Base-by-base conservation (phyloP, 1,140 invertebrate species). In the Drosophila repletoides region DNA sequence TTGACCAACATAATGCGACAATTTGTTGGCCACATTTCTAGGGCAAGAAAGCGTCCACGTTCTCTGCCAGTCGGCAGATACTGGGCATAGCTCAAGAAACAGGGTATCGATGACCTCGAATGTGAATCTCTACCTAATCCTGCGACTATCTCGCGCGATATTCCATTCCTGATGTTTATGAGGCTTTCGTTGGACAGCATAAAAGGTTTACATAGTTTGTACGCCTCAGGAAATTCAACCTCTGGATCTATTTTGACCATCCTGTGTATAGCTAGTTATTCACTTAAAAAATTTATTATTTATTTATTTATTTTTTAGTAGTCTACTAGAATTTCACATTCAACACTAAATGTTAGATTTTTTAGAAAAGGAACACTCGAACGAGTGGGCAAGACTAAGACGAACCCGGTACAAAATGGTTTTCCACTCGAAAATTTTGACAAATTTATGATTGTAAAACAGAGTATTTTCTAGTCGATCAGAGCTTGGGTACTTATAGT, bases 21-120 rank as follows among this genome's bases (percentile, higher is more conserved):
- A 91, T 99, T 99, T 5, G 98, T 99, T 0, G 98, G 98, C 29
- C 98, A 98, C 70, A 99, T 93, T 91, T 99, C 98, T 51, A 99
- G 91, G 0, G 98, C 98, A 75, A 99, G 91, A 89, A 98, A 99
- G 91, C 98, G 96, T 15, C 98, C 98, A 38, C 93, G 92, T 92
- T 99, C 98, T 94, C 94, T 95, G 48, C 98, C 98, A 91, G 97
- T 96, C 0, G 98, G 98, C 52, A 99, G 93, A 87, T 98, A 94
- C 89, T 97, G 95, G 10, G 99, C 98, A 89, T 97, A 99, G 0
- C 98, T 99, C 5, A 97, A 95, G 81, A 95, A 97, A 93, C 95
- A 72, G 96, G 98, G 98, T 9, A 99, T 94, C 36, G 94, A 93
- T 0, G 98, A 92, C 2, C 92, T 91, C 0, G 92, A 90, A 88